Base-by-base conservation (phyloP, 2,888 invertebrate species). In the Acleris laterana region DNA sequence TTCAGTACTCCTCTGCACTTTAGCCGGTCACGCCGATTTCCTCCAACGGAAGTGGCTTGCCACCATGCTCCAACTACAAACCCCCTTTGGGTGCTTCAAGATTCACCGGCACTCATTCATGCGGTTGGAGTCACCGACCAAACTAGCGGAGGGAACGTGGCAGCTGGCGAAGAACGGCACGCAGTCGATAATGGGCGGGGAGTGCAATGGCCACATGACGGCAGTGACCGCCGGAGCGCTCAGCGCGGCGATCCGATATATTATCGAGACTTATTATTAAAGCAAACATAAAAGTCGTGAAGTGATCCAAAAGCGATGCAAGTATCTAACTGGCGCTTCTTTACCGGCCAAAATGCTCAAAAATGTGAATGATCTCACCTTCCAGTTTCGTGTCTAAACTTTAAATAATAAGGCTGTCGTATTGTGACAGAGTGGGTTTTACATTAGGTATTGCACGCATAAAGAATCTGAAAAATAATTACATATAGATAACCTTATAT, bases 21-120 rank as follows among this genome's bases (percentile, higher is more conserved):
- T 86, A 16, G 73, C 76, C 2, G 86, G 86, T 0, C 77, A 85
- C 62, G 71, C 72, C 0, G 72, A 83, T 16, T 84, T 87, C 64
- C 55, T 85, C 0, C 77, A 73, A 5, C 73, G 74, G 0, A 42
- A 71, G 0, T 87, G 87, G 87, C 46, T 88, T 16, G 48, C 55
- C 9, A 65, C 69, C 11, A 60, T 81, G 1, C 63, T 81, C 0
- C 58, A 48, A 0, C 77, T 68, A 49, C 85, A 87, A 71, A 78
- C 78, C 1, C n/a, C 61, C 0, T 25, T 62, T 9, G 88, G 88
- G 3, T 88, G 87, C 60, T 85, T 84, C 63, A 68, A 66, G 9
- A 7, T 56, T 7, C 6, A 50, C 60, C 13, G 38, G 13, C 13
- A 9, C 13, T 38, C 38, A 38, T 38, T 38, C 38, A 1, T 13